Evolutionary conservation across 2,888 invertebrate species (phyloP).

Genomic region (Athalia cordata): DNA sequence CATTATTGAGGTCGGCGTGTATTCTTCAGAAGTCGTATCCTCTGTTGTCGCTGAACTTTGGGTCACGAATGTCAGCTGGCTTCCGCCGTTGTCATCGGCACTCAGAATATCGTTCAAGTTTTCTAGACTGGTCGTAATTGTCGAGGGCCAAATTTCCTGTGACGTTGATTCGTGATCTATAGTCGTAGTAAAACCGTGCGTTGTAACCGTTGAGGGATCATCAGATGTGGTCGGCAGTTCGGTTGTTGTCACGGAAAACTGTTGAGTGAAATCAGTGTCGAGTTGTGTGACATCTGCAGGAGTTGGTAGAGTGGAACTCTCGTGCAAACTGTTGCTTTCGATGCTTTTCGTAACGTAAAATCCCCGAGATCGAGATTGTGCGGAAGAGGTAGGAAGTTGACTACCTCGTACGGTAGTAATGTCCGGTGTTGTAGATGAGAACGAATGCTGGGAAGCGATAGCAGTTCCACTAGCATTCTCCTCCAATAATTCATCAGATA

Average conservation of each 20-base stretch:
- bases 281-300: constrained; percentile 1
- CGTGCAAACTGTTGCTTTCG: constrained; percentile 34
- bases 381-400: constrained; percentile 39
- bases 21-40: not conserved
- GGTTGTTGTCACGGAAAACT: constrained; percentile 7
- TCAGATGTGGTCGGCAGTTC: constrained; percentile 1
- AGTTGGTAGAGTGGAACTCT: constrained; percentile 24
- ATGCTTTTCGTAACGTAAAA: constrained; percentile 56
- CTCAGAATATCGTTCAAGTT: constrained; percentile 17
- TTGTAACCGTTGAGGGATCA: not conserved
- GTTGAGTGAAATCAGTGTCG: constrained; percentile 1
- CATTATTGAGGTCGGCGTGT: not conserved
- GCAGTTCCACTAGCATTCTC: constrained; percentile 21
- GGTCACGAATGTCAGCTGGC: not conserved
- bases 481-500: not conserved
- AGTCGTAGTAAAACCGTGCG: constrained; percentile 1
- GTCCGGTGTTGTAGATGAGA: constrained; percentile 46
- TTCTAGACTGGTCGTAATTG: constrained; percentile 22
- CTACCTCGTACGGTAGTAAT: constrained; percentile 58
- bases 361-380: constrained; percentile 47
- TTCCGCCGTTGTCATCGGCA: not conserved
- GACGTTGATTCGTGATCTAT: not conserved
- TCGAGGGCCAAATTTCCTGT: constrained; percentile 19
- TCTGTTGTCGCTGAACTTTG: not conserved
- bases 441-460: constrained; percentile 41